These are phyloP conservation scores for Podiceps cristatus DNA, from an alignment of 2,113 vertebrate genomes.

Conservation along the genomic window DNA sequence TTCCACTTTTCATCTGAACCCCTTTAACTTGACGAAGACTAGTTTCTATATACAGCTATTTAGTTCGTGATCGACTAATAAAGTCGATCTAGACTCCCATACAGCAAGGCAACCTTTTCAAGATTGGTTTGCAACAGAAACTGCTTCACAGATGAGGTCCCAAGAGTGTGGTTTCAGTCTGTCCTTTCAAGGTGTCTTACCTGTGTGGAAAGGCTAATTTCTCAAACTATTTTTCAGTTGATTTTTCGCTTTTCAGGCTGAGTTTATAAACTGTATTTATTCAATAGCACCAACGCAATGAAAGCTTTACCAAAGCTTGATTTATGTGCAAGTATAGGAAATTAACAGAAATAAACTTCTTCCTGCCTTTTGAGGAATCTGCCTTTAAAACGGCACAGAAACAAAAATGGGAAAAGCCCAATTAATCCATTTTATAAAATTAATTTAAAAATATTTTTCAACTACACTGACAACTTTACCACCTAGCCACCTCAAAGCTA, in stretches of 20 bases:
- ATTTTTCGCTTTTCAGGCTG: neutral
- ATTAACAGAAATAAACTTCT: neutral
- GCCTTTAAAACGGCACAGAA: neutral
- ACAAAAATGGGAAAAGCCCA: neutral
- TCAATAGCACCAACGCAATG: neutral
- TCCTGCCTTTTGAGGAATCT: neutral
- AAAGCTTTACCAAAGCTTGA: neutral
- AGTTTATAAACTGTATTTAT: neutral
- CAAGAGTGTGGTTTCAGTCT: neutral
- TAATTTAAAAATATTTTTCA: neutral
- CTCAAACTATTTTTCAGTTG: neutral
- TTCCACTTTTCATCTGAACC: neutral
- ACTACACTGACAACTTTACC: neutral
- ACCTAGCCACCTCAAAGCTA: neutral
- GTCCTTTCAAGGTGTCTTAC: neutral
- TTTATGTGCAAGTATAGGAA: neutral
- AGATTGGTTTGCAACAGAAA: neutral
- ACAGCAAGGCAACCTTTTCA: neutral
- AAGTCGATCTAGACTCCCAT: neutral
- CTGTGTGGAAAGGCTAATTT: neutral
- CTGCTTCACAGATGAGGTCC: neutral
- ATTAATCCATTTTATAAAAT: neutral
- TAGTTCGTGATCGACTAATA: neutral
- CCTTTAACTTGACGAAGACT: neutral
- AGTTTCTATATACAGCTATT: neutral